Conservation (phyloP, 2,888 invertebrate species). For the Fragum fragum region DNA sequence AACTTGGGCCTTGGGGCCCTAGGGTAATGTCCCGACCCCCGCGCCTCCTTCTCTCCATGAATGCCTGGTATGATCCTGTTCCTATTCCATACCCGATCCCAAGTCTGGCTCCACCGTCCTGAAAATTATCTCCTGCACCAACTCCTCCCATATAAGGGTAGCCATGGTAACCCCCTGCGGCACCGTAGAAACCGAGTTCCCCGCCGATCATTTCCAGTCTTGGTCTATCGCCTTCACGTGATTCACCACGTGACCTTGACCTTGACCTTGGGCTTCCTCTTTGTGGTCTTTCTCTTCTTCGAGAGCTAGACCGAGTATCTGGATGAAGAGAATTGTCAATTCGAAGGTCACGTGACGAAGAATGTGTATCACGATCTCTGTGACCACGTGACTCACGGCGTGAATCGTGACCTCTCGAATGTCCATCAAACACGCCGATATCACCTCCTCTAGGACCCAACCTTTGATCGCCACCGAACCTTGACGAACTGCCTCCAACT, state of each 20-base stretch:
- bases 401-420: not conserved
- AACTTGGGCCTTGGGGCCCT: not conserved
- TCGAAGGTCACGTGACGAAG: not conserved
- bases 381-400: not conserved
- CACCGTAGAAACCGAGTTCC: conserved; percentile 16
- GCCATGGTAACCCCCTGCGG: conserved; percentile 18
- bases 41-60: not conserved
- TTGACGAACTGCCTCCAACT: not conserved
- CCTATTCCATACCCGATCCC: conserved; percentile 29
- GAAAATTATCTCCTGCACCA: not conserved
- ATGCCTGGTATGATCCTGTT: conserved; percentile 20
- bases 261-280: not conserved
- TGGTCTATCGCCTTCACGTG: not conserved
- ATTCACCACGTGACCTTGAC: not conserved
- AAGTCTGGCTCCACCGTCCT: conserved; percentile 9
- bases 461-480: not conserved
- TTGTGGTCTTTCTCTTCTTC: not conserved
- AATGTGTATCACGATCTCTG: not conserved
- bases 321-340: not conserved
- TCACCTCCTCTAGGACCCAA: not conserved
- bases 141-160: conserved; percentile 35
- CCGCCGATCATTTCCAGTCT: conserved; percentile 5
- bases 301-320: not conserved
- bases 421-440: not conserved
- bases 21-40: conserved; percentile 10